phyloP scores from a whole-genome alignment of 2,888 invertebrate genomes.

The Cataglyphis livida region DNA sequence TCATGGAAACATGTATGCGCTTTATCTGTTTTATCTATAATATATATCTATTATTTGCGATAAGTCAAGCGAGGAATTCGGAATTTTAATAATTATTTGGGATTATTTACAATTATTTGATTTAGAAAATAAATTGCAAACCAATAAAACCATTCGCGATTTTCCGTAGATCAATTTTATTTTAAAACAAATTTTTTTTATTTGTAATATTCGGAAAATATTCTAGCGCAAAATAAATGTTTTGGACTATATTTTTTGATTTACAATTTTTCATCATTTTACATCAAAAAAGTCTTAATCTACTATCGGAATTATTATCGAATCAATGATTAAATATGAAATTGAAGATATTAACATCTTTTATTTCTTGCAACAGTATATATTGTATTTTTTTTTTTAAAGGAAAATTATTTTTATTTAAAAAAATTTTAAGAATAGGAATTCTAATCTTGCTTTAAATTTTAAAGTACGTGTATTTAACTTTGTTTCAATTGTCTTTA shows the following conservation, averaged over 20 bases:
- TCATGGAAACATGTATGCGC: conserved; percentile 51
- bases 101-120: conserved; percentile 36
- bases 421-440: neutral
- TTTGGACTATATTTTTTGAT: neutral
- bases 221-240: neutral
- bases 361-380: neutral
- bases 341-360: neutral
- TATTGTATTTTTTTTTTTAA: neutral
- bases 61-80: conserved; percentile 13
- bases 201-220: neutral
- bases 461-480: neutral
- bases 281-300: neutral
- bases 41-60: neutral
- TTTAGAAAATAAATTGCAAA: neutral
- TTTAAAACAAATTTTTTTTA: neutral
- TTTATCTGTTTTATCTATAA: neutral
- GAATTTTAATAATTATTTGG: neutral
- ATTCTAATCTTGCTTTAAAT: neutral
- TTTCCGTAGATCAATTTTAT: neutral
- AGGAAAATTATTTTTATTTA: neutral
- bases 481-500: neutral
- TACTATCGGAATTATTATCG: neutral
- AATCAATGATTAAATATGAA: conserved; percentile 6
- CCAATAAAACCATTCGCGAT: neutral
- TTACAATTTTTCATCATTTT: neutral